Percentiles rank a stretch among this genome's conserved stretches.
Conservation (phyloP, 2,888 invertebrate genomes). For the Drosophila macrospina region DNA sequence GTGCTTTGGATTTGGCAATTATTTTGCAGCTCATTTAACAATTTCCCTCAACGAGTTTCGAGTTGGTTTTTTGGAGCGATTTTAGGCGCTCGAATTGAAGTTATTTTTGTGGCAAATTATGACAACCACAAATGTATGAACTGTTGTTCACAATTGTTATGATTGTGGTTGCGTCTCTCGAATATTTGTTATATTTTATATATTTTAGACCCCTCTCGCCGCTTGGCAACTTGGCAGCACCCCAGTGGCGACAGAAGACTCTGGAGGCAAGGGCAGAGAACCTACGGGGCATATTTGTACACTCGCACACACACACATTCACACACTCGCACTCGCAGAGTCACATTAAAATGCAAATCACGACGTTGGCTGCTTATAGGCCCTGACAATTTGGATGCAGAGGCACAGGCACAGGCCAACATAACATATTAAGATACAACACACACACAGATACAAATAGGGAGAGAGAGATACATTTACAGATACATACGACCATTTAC, state of each 20-base stretch:
- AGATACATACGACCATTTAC: conserved; percentile 46
- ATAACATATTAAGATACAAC: conserved; percentile 60
- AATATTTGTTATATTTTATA: conserved; percentile 50
- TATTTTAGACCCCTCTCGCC: neutral
- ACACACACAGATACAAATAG: conserved; percentile 45
- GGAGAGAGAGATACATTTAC: conserved; percentile 54
- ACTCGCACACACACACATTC: conserved; percentile 42
- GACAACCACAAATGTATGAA: conserved; percentile 45
- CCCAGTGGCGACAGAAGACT: conserved; percentile 6
- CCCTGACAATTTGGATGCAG: conserved; percentile 46
- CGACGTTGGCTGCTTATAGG: conserved; percentile 61
- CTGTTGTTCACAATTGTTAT: conserved; percentile 32
- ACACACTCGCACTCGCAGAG: conserved; percentile 11
- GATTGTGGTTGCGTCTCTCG: conserved; percentile 11
- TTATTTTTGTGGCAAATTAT: conserved; percentile 48
- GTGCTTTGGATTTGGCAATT: conserved; percentile 46
- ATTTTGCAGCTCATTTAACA: conserved; percentile 74
- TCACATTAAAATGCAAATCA: conserved; percentile 78
- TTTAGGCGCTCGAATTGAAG: conserved; percentile 23
- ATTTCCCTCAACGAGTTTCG: conserved; percentile 50
- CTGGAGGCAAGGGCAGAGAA: conserved; percentile 27
- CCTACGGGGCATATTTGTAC: conserved; percentile 53
- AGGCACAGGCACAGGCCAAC: conserved; percentile 29
- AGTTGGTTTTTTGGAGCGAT: conserved; percentile 47
- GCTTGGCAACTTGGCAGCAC: neutral